phyloP scores from a whole-genome alignment of 1,140 invertebrate genomes.

The Rhizoglyphus robini region DNA sequence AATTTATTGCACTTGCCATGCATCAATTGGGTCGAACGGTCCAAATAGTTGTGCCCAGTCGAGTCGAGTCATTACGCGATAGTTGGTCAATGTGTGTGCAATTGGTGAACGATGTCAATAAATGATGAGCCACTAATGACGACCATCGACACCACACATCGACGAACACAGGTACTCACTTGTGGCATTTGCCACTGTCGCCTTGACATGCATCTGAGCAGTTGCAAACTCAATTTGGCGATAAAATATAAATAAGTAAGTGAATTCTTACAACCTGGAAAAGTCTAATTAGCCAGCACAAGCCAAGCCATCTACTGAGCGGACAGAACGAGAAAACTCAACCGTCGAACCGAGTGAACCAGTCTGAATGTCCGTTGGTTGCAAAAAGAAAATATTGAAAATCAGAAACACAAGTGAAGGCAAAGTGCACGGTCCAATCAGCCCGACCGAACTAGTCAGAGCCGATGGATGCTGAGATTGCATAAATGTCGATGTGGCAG shows the following conservation, averaged over 20 bases:
- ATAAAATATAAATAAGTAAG: slow-evolving; percentile 9
- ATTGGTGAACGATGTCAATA: neutral
- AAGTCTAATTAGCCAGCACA: neutral
- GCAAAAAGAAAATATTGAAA: neutral
- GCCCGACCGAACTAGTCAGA: neutral
- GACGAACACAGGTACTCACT: neutral
- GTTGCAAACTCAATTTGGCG: slow-evolving; percentile 4
- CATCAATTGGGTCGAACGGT: neutral
- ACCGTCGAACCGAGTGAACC: neutral
- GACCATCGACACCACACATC: neutral
- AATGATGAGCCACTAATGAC: slow-evolving; percentile 4
- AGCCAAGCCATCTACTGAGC: neutral
- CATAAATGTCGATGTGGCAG: neutral
- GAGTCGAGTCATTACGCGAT: neutral
- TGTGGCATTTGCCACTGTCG: neutral
- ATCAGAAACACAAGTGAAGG: neutral
- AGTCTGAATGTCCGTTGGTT: neutral
- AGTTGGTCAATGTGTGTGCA: neutral
- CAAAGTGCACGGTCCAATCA: neutral
- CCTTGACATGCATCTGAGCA: neutral
- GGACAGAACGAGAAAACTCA: neutral
- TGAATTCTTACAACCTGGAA: slow-evolving; percentile 4
- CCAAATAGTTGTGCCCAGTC: neutral
- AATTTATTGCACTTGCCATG: neutral
- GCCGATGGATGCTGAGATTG: neutral